phyloP scores from a whole-genome alignment of 2,888 invertebrate genomes.

The Apeira syringaria region DNA sequence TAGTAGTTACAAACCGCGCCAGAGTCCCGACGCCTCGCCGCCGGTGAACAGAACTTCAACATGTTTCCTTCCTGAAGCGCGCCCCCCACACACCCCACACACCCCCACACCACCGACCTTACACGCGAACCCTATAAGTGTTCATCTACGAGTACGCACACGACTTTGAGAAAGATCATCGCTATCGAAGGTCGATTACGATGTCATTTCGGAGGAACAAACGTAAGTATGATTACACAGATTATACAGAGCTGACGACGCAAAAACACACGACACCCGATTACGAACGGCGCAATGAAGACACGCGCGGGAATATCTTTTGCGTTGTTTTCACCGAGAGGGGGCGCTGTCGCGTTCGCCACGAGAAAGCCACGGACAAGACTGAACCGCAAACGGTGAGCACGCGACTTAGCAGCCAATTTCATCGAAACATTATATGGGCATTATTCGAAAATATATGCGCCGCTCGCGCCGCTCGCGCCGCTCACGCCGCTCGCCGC shows the following conservation, averaged over 20 bases:
- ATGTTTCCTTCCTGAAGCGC: constrained; percentile 65
- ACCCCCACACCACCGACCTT: constrained; percentile 34
- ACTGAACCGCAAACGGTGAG: constrained; percentile 61
- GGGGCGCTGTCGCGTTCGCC: constrained; percentile 39
- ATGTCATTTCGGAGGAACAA: constrained; percentile 32
- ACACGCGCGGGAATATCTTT: constrained; percentile 36
- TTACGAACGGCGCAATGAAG: constrained; percentile 37
- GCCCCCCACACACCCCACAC: constrained; percentile 38
- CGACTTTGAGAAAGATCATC: constrained; percentile 42
- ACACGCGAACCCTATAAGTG: constrained; percentile 30
- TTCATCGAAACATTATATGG: constrained; percentile 80
- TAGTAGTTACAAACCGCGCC: constrained; percentile 71
- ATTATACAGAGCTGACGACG: constrained; percentile 34
- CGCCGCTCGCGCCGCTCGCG: too few species aligned
- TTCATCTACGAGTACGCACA: constrained; percentile 37
- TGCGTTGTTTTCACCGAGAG: constrained; percentile 27
- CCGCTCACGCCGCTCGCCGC: too few species aligned
- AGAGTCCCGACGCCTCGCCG: constrained; percentile 77
- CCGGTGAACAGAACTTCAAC: constrained; percentile 85
- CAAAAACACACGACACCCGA: constrained; percentile 34
- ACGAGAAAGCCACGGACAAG: constrained; percentile 63
- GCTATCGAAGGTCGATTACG: constrained; percentile 30
- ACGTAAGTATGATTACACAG: constrained; percentile 29
- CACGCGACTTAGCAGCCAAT: constrained; percentile 69
- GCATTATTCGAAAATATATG: constrained; percentile 81